Percentiles rank a stretch among this genome's conserved stretches.
Conservation (phyloP, 2,888 invertebrate species). For the Idaea biselata region DNA sequence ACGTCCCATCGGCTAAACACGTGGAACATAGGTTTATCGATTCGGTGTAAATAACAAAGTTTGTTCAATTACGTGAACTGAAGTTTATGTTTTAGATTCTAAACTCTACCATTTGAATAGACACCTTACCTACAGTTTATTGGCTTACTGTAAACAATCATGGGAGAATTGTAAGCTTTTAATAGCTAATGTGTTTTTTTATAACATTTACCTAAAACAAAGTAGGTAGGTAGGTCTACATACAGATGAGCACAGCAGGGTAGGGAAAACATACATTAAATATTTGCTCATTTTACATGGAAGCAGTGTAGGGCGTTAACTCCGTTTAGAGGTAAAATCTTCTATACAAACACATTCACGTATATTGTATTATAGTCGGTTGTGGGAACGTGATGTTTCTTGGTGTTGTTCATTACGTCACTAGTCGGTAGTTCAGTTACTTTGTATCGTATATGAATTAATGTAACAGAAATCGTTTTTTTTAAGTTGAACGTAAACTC, state of each 20-base stretch:
- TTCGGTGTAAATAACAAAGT: not conserved
- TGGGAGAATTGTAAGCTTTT: not conserved
- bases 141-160: not conserved
- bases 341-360: not conserved
- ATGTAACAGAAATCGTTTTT: not conserved
- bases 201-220: no score
- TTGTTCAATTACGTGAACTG: not conserved
- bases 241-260: not conserved
- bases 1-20: constrained; percentile 38
- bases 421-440: not conserved
- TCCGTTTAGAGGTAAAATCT: not conserved
- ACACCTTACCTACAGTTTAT: not conserved
- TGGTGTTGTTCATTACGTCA: not conserved
- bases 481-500: constrained; percentile 26
- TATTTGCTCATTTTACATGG: not conserved
- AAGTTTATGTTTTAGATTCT: not conserved
- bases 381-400: not conserved
- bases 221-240: not conserved
- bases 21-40: constrained; percentile 28
- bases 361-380: not conserved
- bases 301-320: not conserved
- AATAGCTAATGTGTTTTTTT: not conserved
- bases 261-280: not conserved
- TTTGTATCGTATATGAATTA: not conserved
- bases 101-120: not conserved